These are phyloP conservation scores for Numenius arquata DNA, from an alignment of 2,113 vertebrate species.

Conservation along the genomic window DNA sequence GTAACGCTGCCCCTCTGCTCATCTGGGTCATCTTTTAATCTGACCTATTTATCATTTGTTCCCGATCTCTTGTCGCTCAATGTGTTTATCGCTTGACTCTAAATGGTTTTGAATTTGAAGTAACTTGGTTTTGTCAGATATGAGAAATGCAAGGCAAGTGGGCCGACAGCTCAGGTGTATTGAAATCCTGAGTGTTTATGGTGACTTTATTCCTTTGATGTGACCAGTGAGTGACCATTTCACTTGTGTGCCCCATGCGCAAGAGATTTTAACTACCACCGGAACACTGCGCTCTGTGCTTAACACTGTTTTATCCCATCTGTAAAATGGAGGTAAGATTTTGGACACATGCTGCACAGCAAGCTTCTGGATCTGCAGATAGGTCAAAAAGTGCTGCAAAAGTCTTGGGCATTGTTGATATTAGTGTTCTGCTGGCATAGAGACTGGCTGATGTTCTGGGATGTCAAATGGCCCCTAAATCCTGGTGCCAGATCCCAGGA, in stretches of 20 bases:
- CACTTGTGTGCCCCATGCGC: neutral
- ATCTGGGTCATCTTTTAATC: neutral
- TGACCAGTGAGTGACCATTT: neutral
- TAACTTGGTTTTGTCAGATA: neutral
- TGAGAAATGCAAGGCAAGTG: neutral
- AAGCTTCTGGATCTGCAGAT: neutral
- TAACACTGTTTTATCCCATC: neutral
- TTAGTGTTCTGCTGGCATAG: neutral
- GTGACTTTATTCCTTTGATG: neutral
- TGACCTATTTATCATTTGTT: neutral
- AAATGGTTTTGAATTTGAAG: neutral
- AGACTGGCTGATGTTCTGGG: neutral
- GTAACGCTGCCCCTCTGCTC: neutral
- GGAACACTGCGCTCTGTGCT: neutral
- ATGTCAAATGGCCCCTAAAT: neutral
- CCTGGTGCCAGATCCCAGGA: neutral
- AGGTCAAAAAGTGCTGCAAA: neutral
- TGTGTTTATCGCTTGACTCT: neutral
- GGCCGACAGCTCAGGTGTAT: fast-evolving
- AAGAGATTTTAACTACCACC: neutral
- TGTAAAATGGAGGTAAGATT: neutral
- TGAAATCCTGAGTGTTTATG: neutral
- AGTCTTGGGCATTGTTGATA: neutral
- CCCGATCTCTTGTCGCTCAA: neutral
- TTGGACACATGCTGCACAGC: neutral